Conservation (phyloP, 2,888 invertebrate species). For the Rugalucina vietnamica region DNA sequence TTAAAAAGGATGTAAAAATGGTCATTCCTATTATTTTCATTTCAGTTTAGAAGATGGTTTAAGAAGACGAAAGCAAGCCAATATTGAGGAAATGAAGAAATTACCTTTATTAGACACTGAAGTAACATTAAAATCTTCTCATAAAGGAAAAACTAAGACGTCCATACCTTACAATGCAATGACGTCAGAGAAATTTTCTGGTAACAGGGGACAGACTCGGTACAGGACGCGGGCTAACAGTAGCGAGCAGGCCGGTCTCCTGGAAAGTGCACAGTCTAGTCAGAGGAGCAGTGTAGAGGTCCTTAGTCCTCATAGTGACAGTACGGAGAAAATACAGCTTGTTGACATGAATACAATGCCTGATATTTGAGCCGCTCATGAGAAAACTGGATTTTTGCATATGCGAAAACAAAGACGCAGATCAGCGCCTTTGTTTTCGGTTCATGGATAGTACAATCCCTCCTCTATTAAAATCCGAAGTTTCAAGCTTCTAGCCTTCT, state of each 20-base stretch:
- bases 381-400: too few species aligned
- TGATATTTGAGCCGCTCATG: constrained; percentile 31
- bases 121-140: constrained; percentile 62
- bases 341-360: constrained; percentile 62
- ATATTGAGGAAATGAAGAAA: constrained; percentile 47
- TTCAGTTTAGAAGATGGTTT: constrained; percentile 39
- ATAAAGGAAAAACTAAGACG: constrained; percentile 63
- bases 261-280: constrained; percentile 72
- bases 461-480: too few species aligned
- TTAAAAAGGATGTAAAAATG: too few species aligned
- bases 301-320: constrained; percentile 16
- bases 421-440: too few species aligned
- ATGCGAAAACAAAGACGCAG: too few species aligned
- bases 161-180: constrained; percentile 63
- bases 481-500: too few species aligned
- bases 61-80: constrained; percentile 44
- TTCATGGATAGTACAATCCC: too few species aligned
- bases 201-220: constrained; percentile 56
- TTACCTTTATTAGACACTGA: constrained; percentile 62
- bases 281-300: constrained; percentile 67
- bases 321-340: constrained; percentile 55
- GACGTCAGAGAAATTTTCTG: constrained; percentile 42
- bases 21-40: too few species aligned
- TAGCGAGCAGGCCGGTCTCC: constrained; percentile 69
- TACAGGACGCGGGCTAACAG: constrained; percentile 65